A percentile compares a stretch with the other conserved stretches of the same genome.
Evolutionary conservation across 2,113 vertebrate species (phyloP).

Genomic region (mouse (Mus musculus)): GRCm39 chr4:110857001-110857500

Average conservation of each 20-base stretch:
- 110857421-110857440: conserved; percentile 30
- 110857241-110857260: background rate
- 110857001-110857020: background rate
- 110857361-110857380: background rate
- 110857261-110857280: background rate
- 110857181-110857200: background rate
- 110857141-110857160: background rate
- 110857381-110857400: background rate
- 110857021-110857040: background rate
- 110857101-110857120: background rate
- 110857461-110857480: background rate
- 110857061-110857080: background rate
- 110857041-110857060: background rate
- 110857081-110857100: background rate
- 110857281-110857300: background rate
- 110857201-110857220: background rate
- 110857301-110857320: conserved; percentile 14
- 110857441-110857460: background rate
- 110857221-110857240: background rate
- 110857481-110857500: background rate
- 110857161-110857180: background rate
- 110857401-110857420: conserved; percentile 20
- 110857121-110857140: background rate
- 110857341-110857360: conserved; percentile 17
- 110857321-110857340: background rate